Percentiles rank a stretch among this genome's conserved stretches.
Conservation (phyloP, 2,113 vertebrate genomes). For the Sinocyclocheilus grahami region DNA sequence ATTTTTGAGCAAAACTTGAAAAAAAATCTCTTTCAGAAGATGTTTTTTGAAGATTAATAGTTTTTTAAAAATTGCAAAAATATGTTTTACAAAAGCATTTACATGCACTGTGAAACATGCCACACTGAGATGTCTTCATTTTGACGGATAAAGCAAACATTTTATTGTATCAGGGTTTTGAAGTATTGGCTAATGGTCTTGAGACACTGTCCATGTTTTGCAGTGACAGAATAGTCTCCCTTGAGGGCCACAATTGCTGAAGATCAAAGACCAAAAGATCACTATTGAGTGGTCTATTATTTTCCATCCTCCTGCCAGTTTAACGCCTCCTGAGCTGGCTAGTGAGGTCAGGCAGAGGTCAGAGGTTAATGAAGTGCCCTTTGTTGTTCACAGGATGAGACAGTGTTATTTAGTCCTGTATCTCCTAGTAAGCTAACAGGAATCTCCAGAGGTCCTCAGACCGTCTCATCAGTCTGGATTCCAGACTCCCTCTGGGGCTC, state of each 20-base stretch:
- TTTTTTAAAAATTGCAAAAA: neutral
- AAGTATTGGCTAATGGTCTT: neutral
- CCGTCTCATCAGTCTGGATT: neutral
- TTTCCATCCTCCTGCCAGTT: slow-evolving; percentile 21
- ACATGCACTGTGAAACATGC: neutral
- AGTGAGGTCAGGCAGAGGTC: slow-evolving; percentile 42
- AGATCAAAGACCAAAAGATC: slow-evolving; percentile 29
- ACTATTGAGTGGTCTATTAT: slow-evolving; percentile 16
- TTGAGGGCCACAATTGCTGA: neutral
- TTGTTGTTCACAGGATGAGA: slow-evolving; percentile 31
- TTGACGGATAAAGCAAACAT: neutral
- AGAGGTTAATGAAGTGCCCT: slow-evolving; percentile 54
- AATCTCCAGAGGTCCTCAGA: slow-evolving; percentile 20
- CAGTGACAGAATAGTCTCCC: slow-evolving; percentile 11
- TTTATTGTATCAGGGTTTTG: neutral
- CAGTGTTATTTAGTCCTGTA: slow-evolving; percentile 30
- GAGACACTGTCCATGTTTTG: neutral
- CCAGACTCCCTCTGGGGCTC: slow-evolving; percentile 15
- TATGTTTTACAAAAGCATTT: neutral
- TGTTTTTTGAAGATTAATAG: neutral
- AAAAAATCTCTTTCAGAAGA: too few species aligned
- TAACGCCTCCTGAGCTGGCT: slow-evolving; percentile 44
- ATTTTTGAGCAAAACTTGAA: too few species aligned
- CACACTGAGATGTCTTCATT: neutral
- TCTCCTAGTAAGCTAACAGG: slow-evolving; percentile 3